Conservation (phyloP, 2,113 vertebrate species). For the Ahaetulla prasina region DNA sequence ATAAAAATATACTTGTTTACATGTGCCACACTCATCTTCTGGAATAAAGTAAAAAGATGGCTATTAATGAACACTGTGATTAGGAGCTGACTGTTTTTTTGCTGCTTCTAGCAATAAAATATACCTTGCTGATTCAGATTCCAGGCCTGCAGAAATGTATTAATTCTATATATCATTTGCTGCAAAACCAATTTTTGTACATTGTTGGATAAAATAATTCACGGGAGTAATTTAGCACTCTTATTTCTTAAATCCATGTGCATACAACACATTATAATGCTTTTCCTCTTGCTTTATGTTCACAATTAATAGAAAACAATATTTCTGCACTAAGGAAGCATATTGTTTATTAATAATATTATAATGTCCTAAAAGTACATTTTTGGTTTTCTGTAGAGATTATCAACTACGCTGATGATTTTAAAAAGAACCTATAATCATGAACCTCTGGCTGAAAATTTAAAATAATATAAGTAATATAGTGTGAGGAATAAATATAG, state of each 20-base stretch:
- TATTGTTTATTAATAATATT: constrained; percentile 30
- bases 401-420: neutral
- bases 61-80: constrained; percentile 46
- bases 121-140: constrained; percentile 39
- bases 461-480: neutral
- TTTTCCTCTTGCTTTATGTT: constrained; percentile 30
- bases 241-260: constrained; percentile 46
- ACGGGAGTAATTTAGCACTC: constrained; percentile 40
- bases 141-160: constrained; percentile 51
- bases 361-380: constrained; percentile 17
- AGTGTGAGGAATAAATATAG: neutral
- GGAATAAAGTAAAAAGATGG: constrained; percentile 24
- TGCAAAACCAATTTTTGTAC: constrained; percentile 31
- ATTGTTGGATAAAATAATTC: constrained; percentile 44
- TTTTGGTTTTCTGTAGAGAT: constrained; percentile 17
- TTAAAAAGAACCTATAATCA: neutral
- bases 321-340: constrained; percentile 42
- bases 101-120: constrained; percentile 32
- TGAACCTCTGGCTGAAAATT: neutral
- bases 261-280: constrained; percentile 12
- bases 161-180: constrained; percentile 57
- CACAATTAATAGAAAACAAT: constrained; percentile 44
- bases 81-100: constrained; percentile 22
- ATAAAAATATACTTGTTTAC: constrained; percentile 34
- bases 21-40: neutral